Conservation (phyloP, 2,888 invertebrate species). For the Tipula helvola region DNA sequence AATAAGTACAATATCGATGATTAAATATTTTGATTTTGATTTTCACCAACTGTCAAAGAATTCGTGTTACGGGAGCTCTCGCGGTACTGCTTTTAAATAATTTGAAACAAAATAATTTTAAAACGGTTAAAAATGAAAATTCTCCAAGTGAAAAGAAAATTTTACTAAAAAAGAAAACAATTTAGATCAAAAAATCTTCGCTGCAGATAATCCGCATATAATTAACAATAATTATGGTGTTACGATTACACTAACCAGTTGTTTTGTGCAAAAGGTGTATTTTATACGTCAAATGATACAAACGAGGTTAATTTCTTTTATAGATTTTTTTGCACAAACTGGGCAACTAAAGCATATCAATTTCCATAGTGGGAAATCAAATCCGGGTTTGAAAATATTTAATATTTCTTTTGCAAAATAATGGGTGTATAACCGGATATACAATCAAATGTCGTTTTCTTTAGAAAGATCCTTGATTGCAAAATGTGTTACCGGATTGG, state of each 20-base stretch:
- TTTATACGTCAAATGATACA: background rate
- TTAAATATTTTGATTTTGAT: no score
- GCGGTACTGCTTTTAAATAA: no score
- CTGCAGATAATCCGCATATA: no score
- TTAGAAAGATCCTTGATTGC: no score
- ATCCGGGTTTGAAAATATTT: background rate
- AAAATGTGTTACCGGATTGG: no score
- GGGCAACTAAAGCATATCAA: background rate
- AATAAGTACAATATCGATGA: background rate
- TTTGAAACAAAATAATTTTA: no score
- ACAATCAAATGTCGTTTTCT: no score
- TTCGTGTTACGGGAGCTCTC: no score
- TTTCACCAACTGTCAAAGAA: no score
- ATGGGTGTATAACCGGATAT: no score
- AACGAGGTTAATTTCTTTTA: background rate
- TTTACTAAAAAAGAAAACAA: background rate
- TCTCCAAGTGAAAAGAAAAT: background rate
- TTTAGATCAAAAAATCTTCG: background rate
- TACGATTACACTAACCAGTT: background rate
- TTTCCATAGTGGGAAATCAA: background rate
- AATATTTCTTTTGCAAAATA: background rate
- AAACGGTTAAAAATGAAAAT: background rate
- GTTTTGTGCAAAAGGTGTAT: background rate
- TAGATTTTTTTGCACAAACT: background rate
- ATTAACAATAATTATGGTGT: no score